phyloP scores from a whole-genome alignment of 2,113 vertebrate genomes.

The Candoia aspera region DNA sequence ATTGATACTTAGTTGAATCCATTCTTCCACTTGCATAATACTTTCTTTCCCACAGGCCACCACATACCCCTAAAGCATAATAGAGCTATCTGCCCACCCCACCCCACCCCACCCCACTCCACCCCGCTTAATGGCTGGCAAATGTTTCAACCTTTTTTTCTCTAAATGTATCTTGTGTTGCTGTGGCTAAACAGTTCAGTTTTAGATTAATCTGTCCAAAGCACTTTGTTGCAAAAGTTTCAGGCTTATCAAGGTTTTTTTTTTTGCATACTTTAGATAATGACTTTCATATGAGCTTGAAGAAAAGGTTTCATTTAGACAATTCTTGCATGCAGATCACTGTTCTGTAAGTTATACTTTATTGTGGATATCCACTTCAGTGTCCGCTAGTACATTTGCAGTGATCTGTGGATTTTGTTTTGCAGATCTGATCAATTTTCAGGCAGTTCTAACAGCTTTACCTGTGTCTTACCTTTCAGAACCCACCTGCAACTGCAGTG shows the following conservation, averaged over 20 bases:
- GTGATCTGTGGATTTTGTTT: background rate
- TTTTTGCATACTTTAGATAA: background rate
- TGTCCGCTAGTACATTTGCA: background rate
- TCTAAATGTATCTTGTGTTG: background rate
- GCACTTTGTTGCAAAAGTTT: background rate
- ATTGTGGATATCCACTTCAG: background rate
- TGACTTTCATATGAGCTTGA: background rate
- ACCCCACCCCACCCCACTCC: no score
- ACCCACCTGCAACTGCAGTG: no score
- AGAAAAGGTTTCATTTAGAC: background rate
- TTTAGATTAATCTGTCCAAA: background rate
- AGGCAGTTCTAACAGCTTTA: background rate
- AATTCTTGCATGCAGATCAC: background rate
- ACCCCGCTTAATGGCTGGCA: background rate
- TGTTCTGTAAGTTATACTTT: background rate
- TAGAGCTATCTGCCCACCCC: background rate
- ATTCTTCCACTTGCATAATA: background rate
- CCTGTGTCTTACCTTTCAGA: background rate
- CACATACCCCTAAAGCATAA: background rate
- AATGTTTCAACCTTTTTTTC: background rate
- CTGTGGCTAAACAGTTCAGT: background rate
- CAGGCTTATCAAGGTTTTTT: background rate
- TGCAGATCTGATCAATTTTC: background rate
- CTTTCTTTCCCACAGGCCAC: background rate
- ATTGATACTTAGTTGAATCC: background rate